phyloP scores from a whole-genome alignment of 2,113 vertebrate species.

The Melanostigma gelatinosum region DNA sequence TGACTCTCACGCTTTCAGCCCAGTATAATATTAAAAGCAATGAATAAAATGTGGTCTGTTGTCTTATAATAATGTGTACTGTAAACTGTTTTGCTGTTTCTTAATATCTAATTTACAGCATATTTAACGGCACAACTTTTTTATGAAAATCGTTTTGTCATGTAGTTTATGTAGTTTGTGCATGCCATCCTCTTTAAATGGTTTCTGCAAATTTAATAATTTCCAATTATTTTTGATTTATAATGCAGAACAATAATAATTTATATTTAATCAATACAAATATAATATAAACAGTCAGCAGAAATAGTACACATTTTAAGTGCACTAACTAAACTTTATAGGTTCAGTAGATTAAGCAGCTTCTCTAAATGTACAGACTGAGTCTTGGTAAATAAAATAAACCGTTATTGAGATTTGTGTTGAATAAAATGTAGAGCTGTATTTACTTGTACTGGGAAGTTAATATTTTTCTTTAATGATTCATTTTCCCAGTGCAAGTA shows the following conservation, averaged over 20 bases:
- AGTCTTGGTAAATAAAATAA: constrained; percentile 18
- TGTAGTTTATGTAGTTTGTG: background rate
- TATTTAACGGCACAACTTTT: constrained; percentile 4
- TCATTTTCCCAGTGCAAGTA: constrained; percentile 6
- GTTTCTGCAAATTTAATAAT: constrained; percentile 6
- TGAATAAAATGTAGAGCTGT: background rate
- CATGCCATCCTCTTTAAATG: background rate
- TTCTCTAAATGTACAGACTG: constrained; percentile 5
- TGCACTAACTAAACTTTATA: background rate
- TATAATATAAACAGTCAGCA: background rate
- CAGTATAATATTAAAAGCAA: constrained; percentile 27
- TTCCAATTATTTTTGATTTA: constrained; percentile 11
- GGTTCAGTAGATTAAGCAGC: background rate
- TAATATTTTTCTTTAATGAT: background rate
- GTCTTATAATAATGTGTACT: background rate
- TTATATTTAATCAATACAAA: background rate
- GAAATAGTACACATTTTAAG: background rate
- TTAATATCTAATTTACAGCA: constrained; percentile 11
- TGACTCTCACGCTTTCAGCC: constrained; percentile 33
- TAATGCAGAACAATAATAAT: background rate
- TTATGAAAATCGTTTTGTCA: background rate
- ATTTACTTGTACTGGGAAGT: background rate
- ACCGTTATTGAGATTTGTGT: constrained; percentile 13
- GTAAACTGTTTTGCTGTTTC: background rate
- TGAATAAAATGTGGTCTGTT: background rate